These are phyloP conservation scores for Zaprionus obscuricornis DNA, from an alignment of 2,888 invertebrate genomes.

Conservation along the genomic window DNA sequence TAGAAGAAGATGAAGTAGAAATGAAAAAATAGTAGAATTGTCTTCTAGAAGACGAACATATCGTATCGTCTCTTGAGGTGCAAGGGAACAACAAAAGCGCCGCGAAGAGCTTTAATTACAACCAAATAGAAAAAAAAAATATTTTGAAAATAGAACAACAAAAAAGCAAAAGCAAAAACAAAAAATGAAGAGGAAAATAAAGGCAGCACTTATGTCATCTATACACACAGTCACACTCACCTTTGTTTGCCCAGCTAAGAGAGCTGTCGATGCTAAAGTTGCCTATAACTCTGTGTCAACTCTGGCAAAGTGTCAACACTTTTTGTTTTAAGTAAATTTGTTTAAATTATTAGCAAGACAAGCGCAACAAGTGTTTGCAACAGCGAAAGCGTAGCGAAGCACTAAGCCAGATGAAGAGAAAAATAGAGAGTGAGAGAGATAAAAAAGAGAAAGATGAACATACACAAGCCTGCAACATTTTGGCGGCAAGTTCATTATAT, in stretches of 20 bases:
- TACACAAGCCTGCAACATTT: constrained; percentile 42
- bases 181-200: constrained; percentile 24
- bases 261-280: constrained; percentile 4
- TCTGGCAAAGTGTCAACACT: constrained; percentile 43
- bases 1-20: background rate
- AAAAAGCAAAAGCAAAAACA: constrained; percentile 14
- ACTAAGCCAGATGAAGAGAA: too few relatives aligned
- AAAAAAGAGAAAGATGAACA: too few relatives aligned
- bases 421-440: background rate
- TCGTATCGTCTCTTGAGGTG: constrained; percentile 15
- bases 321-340: constrained; percentile 68
- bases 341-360: constrained; percentile 69
- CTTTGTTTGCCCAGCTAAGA: constrained; percentile 40
- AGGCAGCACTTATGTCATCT: constrained; percentile 59
- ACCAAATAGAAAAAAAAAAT: constrained; percentile 57
- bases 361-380: constrained; percentile 44
- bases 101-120: constrained; percentile 72
- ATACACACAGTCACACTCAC: constrained; percentile 37
- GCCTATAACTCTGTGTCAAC: constrained; percentile 3
- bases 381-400: too few relatives aligned
- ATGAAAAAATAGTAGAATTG: too few relatives aligned
- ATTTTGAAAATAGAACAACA: too few relatives aligned
- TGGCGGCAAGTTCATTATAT: constrained; percentile 58
- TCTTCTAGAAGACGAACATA: background rate
- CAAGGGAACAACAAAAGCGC: constrained; percentile 43